Evolutionary conservation across 92 coral and sea anemone species (phyloP).

Genomic region (Bergia sp.): DNA sequence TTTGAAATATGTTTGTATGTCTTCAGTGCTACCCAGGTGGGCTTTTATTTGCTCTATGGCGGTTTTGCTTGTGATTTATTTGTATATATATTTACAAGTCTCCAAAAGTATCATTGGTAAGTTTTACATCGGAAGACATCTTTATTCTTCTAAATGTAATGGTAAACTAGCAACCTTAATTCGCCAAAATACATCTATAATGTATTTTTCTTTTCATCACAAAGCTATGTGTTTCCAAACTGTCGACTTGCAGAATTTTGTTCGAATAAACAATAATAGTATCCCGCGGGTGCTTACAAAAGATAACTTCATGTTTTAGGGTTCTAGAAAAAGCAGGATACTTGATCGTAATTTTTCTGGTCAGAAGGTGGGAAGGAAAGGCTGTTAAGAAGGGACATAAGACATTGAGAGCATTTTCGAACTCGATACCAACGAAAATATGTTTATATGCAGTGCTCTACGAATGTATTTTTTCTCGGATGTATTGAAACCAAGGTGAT

Average conservation of each 20-base stretch:
- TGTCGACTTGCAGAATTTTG: neutral
- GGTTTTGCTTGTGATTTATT: neutral
- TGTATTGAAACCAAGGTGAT: neutral
- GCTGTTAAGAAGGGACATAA: neutral
- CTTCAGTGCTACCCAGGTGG: conserved; percentile 18
- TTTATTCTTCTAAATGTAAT: neutral
- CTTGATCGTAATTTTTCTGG: neutral
- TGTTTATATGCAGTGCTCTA: neutral
- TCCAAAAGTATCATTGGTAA: neutral
- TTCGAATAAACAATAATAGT: conserved; percentile 25
- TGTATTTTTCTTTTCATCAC: neutral
- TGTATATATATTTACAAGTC: neutral
- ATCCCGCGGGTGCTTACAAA: conserved; percentile 21
- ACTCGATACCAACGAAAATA: neutral
- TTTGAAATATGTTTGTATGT: conserved; percentile 2
- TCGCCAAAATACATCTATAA: neutral
- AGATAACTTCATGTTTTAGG: neutral
- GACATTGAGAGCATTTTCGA: neutral
- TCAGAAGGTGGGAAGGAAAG: neutral
- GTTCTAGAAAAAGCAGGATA: neutral
- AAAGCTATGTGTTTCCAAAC: neutral
- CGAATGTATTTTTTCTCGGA: neutral
- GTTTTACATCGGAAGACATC: neutral
- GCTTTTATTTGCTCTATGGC: neutral
- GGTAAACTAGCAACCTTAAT: neutral